Evolutionary conservation across 2,113 vertebrate species (phyloP).

Genomic region (Vireo altiloquus): DNA sequence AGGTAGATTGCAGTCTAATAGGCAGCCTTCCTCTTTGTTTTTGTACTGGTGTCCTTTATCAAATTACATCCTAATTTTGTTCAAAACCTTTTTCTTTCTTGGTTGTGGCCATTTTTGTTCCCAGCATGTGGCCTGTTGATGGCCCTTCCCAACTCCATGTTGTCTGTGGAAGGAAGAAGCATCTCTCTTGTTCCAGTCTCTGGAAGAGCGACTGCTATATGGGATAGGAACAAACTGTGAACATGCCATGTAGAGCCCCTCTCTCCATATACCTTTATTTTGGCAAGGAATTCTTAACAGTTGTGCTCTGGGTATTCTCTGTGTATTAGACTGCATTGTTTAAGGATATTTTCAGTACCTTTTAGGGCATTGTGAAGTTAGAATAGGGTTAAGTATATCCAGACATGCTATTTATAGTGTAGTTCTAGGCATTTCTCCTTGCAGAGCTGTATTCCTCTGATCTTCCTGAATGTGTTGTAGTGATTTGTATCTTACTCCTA

Average conservation of each 20-base stretch:
- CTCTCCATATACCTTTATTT: background rate
- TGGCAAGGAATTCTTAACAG: background rate
- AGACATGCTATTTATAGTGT: background rate
- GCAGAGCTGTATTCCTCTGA: background rate
- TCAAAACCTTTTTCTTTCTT: background rate
- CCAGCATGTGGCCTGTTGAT: rapidly evolving
- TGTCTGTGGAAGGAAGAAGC: background rate
- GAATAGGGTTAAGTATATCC: background rate
- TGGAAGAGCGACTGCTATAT: rapidly evolving
- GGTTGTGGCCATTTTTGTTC: background rate
- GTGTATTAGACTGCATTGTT: background rate
- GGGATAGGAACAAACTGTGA: background rate
- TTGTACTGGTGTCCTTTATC: background rate
- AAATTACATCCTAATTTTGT: background rate
- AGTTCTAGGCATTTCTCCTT: background rate
- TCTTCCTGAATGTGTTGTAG: background rate
- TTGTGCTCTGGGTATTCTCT: background rate
- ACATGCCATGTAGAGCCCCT: background rate
- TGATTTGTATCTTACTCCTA: background rate
- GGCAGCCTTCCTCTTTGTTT: background rate
- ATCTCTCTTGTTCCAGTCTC: background rate
- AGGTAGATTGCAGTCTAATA: background rate
- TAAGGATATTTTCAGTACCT: background rate
- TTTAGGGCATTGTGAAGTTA: background rate
- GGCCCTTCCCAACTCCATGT: background rate